These are phyloP conservation scores for Papilio elwesi DNA, from an alignment of 2,888 invertebrate genomes.

Conservation along the genomic window DNA sequence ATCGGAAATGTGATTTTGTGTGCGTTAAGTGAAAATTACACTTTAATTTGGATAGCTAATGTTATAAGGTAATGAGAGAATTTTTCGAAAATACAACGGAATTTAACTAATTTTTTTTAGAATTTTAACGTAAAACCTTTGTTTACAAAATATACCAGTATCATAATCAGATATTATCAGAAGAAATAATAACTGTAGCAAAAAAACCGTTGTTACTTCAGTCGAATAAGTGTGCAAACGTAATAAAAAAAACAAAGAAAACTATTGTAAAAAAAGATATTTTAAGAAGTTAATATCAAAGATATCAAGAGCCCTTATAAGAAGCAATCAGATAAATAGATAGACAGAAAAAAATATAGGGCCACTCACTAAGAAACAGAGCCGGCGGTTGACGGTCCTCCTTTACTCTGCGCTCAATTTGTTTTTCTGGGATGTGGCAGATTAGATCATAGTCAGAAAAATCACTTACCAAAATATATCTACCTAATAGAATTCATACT, in stretches of 20 bases:
- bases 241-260: not conserved
- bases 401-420: slow-evolving; percentile 41
- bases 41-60: too few relatives aligned
- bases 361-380: slow-evolving; percentile 40
- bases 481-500: slow-evolving; percentile 11
- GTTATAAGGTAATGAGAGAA: too few relatives aligned
- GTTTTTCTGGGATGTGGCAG: slow-evolving; percentile 40
- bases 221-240: too few relatives aligned
- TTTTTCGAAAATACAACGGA: too few relatives aligned
- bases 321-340: slow-evolving; percentile 28
- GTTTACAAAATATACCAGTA: too few relatives aligned
- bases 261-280: not conserved
- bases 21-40: too few relatives aligned
- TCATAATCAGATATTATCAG: too few relatives aligned
- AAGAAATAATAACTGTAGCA: too few relatives aligned
- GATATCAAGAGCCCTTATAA: slow-evolving; percentile 27
- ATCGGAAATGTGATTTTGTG: too few relatives aligned
- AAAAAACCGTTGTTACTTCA: too few relatives aligned
- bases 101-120: too few relatives aligned
- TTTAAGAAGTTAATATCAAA: not conserved
- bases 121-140: too few relatives aligned
- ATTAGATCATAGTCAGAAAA: slow-evolving; percentile 40
- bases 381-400: slow-evolving; percentile 40
- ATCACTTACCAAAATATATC: slow-evolving; percentile 36
- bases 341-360: slow-evolving; percentile 21